phyloP scores from a whole-genome alignment of 2,797 vertebrate genomes.

The Silurus lanzhouensis region DNA sequence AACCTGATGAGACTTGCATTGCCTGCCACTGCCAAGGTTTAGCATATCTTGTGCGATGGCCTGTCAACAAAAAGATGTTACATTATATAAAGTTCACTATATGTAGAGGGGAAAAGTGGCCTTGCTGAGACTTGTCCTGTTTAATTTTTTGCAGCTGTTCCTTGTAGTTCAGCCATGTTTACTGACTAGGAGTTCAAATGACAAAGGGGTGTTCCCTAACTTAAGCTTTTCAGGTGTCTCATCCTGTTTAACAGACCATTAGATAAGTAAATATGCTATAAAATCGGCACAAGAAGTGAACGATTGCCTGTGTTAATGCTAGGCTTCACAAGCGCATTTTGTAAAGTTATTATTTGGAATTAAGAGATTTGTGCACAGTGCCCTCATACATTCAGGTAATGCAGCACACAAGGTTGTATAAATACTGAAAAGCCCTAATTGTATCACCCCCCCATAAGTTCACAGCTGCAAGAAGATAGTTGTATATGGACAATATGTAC shows the following conservation, averaged over 20 bases:
- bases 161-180: conserved; percentile 56
- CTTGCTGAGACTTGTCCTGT: conserved; percentile 73
- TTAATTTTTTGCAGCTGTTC: conserved; percentile 41
- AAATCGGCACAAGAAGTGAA: not conserved
- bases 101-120: conserved; percentile 54
- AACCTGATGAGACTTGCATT: conserved; percentile 65
- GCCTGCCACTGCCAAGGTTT: conserved; percentile 62
- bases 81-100: conserved; percentile 13
- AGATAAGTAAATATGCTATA: conserved; percentile 17
- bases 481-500: conserved; percentile 4
- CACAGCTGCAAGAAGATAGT: not conserved
- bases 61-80: conserved; percentile 62
- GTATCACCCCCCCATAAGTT: not conserved
- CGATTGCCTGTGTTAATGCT: not conserved
- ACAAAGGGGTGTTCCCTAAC: not conserved
- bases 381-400: not conserved
- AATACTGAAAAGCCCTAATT: conserved; percentile 8
- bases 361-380: not conserved
- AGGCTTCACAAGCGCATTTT: not conserved
- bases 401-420: not conserved
- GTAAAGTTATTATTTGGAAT: conserved; percentile 6
- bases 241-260: not conserved
- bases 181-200: conserved; percentile 58
- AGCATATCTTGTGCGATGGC: conserved; percentile 62
- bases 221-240: not conserved